Evolutionary conservation across 2,113 vertebrate genomes (phyloP), one percentile per base, ranked within the genome.

Genomic region (Aphyosemion australe): DNA sequence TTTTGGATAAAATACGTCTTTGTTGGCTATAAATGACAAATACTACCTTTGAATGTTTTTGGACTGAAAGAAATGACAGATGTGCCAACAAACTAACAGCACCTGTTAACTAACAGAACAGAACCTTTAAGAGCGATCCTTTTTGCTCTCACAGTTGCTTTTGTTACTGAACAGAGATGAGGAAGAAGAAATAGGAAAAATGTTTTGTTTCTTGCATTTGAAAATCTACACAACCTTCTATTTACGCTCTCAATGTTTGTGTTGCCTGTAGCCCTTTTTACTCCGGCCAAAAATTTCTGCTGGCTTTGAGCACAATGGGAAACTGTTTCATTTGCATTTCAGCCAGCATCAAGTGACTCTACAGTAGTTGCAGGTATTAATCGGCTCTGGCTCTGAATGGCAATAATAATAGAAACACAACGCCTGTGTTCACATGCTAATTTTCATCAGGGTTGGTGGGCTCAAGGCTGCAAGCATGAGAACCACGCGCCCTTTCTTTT

Each of bases 281-380:
- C 16, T 16, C 9, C 10, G 15, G 15, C 43, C 15, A n/a, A 11
- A 37, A 32, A n/a, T 11, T n/a, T 6, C 20, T 34, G 16, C 18
- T 39, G n/a, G 4, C 8, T 48, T 19, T 15, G n/a, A 48, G 3
- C 8, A 11, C 41, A 53, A 32, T 32, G 14, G 7, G 14, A 32
- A 53, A 16, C 15, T 51, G 20, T 51, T 37, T 37, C 13, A 8
- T 14, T 32, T 6, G 13, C 51, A 32, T 4, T 31, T 14, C 15
- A 9, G 31, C 14, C 26, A 19, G n/a, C 11, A 13, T 56, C 11
- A 56, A 56, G n/a, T 4, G 12, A 56, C 18, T 18, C n/a, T 20
- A 39, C 10, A 19, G 15, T 54, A 34, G 52, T 34, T 55, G 53
- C 18, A 55, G 34, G 18, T 56, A 56, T 19, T 56, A 39, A 56